Percentiles rank a stretch among this genome's conserved stretches.
Conservation (phyloP, 2,797 vertebrate genomes). For the Coreius guichenoti region DNA sequence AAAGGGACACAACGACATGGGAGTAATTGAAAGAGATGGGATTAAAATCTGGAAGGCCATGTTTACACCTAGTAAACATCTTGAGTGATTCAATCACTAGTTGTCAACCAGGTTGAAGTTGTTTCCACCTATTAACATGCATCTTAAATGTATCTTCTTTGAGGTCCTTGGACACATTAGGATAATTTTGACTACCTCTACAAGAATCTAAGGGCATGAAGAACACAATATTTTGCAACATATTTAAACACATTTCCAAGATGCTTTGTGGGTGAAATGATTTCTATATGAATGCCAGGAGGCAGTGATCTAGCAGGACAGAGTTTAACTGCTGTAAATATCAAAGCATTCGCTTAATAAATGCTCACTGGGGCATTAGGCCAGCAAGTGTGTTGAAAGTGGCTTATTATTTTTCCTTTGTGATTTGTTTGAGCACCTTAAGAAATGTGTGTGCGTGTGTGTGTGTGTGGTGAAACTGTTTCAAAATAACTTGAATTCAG, state of each 20-base stretch:
- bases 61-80: constrained; percentile 1
- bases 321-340: constrained; percentile 16
- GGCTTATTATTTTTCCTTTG: constrained; percentile 4
- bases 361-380: not conserved
- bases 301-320: constrained; percentile 12
- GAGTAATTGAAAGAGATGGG: constrained; percentile 12
- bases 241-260: not conserved
- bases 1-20: constrained; percentile 21
- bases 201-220: not conserved
- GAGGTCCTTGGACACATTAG: not conserved
- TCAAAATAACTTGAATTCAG: constrained; percentile 35
- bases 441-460: constrained; percentile 1
- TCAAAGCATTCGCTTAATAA: constrained; percentile 12
- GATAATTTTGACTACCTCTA: not conserved
- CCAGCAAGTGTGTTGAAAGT: constrained; percentile 19
- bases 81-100: constrained; percentile 9
- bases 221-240: not conserved
- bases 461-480: constrained; percentile 27
- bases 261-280: not conserved
- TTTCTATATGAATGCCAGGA: not conserved
- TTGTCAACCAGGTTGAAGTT: not conserved
- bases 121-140: not conserved
- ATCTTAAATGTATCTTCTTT: not conserved
- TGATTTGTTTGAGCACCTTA: constrained; percentile 15
- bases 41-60: not conserved